Evolutionary conservation across 2,113 vertebrate genomes (phyloP).

Genomic region (Corvus hawaiiensis): DNA sequence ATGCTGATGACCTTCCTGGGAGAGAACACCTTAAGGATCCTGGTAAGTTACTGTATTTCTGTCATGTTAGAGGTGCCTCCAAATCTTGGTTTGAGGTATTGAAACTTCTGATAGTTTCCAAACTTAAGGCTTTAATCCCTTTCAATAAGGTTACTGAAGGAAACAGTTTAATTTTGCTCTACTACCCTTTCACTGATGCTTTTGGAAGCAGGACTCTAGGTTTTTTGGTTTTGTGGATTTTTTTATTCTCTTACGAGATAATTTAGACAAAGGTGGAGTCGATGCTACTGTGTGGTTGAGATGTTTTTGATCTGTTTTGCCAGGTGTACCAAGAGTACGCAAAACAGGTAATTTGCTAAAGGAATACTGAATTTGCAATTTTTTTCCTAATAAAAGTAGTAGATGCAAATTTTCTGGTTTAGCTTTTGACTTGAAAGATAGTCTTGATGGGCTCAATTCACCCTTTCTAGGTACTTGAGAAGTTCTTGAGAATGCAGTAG

Average conservation of each 20-base stretch:
- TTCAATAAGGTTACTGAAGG: not conserved
- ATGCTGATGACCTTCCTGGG: slow-evolving; percentile 89
- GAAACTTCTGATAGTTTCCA: not conserved
- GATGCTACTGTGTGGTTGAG: not conserved
- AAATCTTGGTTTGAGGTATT: not conserved
- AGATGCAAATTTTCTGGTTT: not conserved
- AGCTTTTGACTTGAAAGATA: not conserved
- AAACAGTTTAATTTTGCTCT: not conserved
- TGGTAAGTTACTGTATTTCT: slow-evolving; percentile 65
- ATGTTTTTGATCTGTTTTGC: not conserved
- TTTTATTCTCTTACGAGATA: not conserved
- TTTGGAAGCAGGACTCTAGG: not conserved
- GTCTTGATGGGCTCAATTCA: not conserved
- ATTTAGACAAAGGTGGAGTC: not conserved
- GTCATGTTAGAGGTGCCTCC: not conserved
- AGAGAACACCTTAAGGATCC: slow-evolving; percentile 89
- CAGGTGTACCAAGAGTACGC: not conserved
- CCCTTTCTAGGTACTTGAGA: not conserved
- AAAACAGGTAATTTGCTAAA: not conserved
- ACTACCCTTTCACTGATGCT: not conserved
- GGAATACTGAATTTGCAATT: not conserved
- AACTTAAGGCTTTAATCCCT: not conserved
- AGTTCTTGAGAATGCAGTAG: not conserved
- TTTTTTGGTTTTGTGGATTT: not conserved
- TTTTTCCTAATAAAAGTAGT: not conserved